These are phyloP conservation scores for Erynnis tages DNA, from an alignment of 2,888 invertebrate species.

Conservation along the genomic window DNA sequence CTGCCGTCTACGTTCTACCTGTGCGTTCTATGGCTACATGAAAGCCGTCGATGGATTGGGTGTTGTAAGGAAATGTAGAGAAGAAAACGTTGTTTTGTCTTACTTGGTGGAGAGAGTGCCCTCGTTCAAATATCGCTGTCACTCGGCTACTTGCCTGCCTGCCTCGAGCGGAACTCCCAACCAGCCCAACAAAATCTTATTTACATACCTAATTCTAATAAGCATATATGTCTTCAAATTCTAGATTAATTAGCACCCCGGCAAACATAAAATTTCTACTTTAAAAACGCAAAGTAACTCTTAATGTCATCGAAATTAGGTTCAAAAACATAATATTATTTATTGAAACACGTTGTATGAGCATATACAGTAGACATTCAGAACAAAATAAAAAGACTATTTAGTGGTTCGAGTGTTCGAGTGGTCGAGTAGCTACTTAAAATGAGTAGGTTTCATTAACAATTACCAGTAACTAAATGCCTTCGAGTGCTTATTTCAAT, in stretches of 20 bases:
- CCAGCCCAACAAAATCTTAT: slow-evolving; percentile 33
- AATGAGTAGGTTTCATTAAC: too few relatives aligned
- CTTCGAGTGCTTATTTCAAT: slow-evolving; percentile 1
- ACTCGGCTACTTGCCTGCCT: slow-evolving; percentile 53
- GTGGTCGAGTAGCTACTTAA: too few relatives aligned
- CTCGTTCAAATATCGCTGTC: slow-evolving; percentile 58
- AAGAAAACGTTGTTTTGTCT: slow-evolving; percentile 10
- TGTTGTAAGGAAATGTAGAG: slow-evolving; percentile 9
- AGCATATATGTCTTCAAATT: background rate
- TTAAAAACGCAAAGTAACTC: too few relatives aligned
- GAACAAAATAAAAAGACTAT: too few relatives aligned
- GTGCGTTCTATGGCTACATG: background rate
- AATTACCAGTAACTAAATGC: background rate
- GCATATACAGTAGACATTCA: too few relatives aligned
- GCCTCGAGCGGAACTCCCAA: slow-evolving; percentile 41
- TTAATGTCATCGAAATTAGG: too few relatives aligned
- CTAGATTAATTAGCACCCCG: too few relatives aligned
- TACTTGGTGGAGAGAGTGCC: slow-evolving; percentile 49
- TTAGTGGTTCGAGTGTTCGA: too few relatives aligned
- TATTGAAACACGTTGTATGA: too few relatives aligned
- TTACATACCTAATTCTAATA: slow-evolving; percentile 26
- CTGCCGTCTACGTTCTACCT: slow-evolving; percentile 3
- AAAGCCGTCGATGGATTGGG: slow-evolving; percentile 4
- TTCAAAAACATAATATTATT: too few relatives aligned
- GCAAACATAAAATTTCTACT: too few relatives aligned